Conservation (phyloP, 2,888 invertebrate genomes). For the Lydus trimaculatus region DNA sequence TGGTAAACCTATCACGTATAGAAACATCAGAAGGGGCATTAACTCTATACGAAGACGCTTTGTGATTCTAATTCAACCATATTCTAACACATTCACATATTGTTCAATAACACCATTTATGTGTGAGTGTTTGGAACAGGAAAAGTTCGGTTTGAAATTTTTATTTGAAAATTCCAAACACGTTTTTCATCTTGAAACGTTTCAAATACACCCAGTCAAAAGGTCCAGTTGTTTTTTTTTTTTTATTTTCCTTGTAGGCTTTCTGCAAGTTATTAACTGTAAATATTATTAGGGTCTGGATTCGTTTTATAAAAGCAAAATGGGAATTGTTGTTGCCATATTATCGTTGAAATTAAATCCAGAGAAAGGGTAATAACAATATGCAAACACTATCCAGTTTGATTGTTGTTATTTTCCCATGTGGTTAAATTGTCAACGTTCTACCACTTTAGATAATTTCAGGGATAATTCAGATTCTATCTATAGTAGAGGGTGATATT, state of each 20-base stretch:
- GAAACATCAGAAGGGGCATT: conserved; percentile 26
- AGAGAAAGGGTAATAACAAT: background rate
- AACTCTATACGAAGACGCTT: conserved; percentile 20
- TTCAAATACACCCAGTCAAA: conserved; percentile 6
- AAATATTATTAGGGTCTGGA: background rate
- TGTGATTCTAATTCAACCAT: background rate
- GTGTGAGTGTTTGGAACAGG: background rate
- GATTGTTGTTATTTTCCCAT: background rate
- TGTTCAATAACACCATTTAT: background rate
- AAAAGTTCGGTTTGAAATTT: conserved; percentile 10
- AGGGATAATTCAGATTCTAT: background rate
- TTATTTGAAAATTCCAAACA: conserved; percentile 19
- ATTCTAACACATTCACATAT: background rate
- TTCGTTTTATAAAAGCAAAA: background rate
- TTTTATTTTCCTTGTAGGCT: background rate
- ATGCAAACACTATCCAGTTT: background rate
- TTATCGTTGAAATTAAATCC: background rate
- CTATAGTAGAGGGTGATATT: background rate
- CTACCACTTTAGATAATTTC: background rate
- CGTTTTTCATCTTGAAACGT: conserved; percentile 28
- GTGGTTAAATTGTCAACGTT: background rate
- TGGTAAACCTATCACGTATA: conserved; percentile 25
- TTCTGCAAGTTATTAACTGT: background rate
- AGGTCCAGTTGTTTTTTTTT: background rate
- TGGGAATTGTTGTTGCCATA: background rate